phyloP scores from a whole-genome alignment of 2,113 vertebrate species.

The Rhinopomastus cyanomelas region DNA sequence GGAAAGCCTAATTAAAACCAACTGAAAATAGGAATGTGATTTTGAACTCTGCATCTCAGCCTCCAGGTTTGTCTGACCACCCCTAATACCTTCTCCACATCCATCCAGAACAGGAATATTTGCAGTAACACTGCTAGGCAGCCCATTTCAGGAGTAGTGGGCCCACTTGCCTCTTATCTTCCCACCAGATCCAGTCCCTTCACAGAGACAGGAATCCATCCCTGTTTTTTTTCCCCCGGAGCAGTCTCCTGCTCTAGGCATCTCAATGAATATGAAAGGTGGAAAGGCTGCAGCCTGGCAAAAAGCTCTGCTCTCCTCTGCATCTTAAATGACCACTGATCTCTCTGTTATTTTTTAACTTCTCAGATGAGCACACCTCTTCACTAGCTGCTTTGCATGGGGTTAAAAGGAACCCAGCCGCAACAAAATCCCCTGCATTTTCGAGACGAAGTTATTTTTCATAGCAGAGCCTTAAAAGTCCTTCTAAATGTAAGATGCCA shows the following conservation, averaged over 20 bases:
- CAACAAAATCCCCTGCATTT: neutral
- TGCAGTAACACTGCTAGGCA: neutral
- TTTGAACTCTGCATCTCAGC: neutral
- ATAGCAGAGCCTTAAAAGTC: slow-evolving; percentile 31
- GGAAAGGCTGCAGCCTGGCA: slow-evolving; percentile 1
- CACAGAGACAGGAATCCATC: neutral
- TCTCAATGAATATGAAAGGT: slow-evolving; percentile 36
- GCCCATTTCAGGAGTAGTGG: neutral
- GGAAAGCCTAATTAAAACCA: neutral
- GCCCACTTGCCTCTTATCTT: neutral
- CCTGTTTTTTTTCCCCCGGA: neutral
- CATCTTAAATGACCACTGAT: neutral
- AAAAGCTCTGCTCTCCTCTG: neutral
- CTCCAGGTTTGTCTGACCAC: neutral
- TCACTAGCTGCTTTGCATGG: neutral
- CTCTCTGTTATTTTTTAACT: neutral
- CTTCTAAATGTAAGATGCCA: slow-evolving; percentile 57
- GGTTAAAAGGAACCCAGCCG: neutral
- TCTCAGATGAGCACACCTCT: neutral
- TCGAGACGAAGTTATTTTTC: slow-evolving; percentile 45
- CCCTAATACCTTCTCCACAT: neutral
- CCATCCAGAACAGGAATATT: neutral
- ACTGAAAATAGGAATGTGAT: neutral
- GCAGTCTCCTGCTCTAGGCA: neutral
- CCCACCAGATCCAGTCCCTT: neutral